Evolutionary conservation across 1,140 invertebrate genomes (phyloP).

Genomic region (Galleria mellonella): DNA sequence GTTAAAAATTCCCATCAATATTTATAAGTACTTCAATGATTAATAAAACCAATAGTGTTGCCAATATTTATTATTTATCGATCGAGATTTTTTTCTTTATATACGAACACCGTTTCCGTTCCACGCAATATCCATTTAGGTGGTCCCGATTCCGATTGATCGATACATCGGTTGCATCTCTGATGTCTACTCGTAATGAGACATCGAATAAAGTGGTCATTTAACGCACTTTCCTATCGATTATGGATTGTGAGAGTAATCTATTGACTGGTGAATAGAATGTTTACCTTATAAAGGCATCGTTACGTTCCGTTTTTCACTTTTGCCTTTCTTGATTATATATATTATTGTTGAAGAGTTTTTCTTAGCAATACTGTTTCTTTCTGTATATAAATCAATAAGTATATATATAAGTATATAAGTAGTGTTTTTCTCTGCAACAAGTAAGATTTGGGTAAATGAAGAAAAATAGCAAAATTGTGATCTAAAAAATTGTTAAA

Average conservation of each 20-base stretch:
- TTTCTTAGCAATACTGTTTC: too few relatives aligned
- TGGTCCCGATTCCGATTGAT: constrained; percentile 34
- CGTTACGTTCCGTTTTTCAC: too few relatives aligned
- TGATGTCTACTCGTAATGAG: constrained; percentile 14
- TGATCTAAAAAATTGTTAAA: too few relatives aligned
- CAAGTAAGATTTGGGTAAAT: too few relatives aligned
- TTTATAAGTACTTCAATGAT: background rate
- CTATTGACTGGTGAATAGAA: background rate
- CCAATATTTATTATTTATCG: background rate
- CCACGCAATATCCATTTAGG: constrained; percentile 17
- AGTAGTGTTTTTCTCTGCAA: too few relatives aligned
- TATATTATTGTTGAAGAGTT: too few relatives aligned
- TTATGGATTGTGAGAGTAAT: background rate
- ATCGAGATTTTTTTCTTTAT: constrained; percentile 1
- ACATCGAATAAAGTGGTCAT: constrained; percentile 8
- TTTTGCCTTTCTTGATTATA: too few relatives aligned
- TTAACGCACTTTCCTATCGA: background rate
- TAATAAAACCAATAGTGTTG: background rate
- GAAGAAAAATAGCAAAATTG: too few relatives aligned
- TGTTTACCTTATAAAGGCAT: too few relatives aligned
- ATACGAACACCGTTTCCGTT: constrained; percentile 1
- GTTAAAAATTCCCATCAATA: constrained; percentile 20
- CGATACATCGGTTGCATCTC: constrained; percentile 25
- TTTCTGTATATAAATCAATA: too few relatives aligned
- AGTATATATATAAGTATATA: too few relatives aligned